Percentiles rank a stretch among this genome's conserved stretches.
Conservation (phyloP, 2,888 invertebrate species). For the Mantis religiosa region DNA sequence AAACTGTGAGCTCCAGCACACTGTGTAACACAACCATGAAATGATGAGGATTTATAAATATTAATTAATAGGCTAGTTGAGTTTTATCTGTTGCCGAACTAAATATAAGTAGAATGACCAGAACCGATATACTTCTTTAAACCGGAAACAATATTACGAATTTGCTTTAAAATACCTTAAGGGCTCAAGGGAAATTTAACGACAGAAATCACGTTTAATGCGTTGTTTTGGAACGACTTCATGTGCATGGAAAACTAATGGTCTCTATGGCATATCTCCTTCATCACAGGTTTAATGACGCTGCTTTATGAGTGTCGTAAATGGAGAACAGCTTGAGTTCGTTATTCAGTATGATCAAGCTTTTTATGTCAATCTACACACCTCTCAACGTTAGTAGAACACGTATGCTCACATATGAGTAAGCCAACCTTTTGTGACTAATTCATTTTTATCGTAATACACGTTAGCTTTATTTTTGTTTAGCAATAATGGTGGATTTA, state of each 20-base stretch:
- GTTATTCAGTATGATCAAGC: not conserved
- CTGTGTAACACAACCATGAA: too few relatives aligned
- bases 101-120: too few relatives aligned
- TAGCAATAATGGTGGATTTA: too few relatives aligned
- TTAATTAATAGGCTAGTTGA: too few relatives aligned
- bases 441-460: not conserved
- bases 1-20: too few relatives aligned
- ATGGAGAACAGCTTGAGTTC: not conserved
- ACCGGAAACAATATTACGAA: not conserved
- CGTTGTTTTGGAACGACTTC: not conserved
- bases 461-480: not conserved
- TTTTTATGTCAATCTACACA: not conserved
- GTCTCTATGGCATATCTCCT: not conserved
- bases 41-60: too few relatives aligned
- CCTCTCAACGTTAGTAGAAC: not conserved
- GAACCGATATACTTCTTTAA: too few relatives aligned
- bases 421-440: not conserved
- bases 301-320: not conserved
- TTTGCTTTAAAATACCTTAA: not conserved
- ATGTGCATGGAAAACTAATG: not conserved
- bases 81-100: too few relatives aligned
- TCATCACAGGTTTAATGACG: not conserved
- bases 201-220: not conserved
- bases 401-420: not conserved
- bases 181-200: not conserved